Evolutionary conservation across 2,113 vertebrate genomes (phyloP).

Genomic region (Nannospalax galili): DNA sequence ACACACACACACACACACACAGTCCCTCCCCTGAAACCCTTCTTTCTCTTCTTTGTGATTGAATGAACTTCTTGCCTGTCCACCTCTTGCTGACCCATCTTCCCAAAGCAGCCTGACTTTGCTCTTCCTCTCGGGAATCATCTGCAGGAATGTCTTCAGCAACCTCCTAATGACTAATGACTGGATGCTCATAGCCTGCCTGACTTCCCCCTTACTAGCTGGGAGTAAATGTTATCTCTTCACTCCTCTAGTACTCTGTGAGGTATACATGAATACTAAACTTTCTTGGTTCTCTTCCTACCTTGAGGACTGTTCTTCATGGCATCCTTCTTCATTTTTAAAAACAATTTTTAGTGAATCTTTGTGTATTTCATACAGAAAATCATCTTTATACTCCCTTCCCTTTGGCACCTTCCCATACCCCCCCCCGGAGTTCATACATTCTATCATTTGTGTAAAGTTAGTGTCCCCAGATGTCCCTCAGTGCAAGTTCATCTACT

Average conservation of each 20-base stretch:
- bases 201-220: not conserved
- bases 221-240: not conserved
- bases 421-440: too few relatives aligned
- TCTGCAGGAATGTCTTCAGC: not conserved
- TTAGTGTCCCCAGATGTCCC: too few relatives aligned
- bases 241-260: not conserved
- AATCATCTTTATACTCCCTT: too few relatives aligned
- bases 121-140: not conserved
- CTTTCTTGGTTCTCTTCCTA: not conserved
- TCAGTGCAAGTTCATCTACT: too few relatives aligned
- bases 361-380: too few relatives aligned
- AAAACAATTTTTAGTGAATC: too few relatives aligned
- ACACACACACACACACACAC: not conserved
- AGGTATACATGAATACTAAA: not conserved
- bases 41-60: not conserved
- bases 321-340: not conserved
- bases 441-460: too few relatives aligned
- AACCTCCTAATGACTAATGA: not conserved
- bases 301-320: rapidly evolving
- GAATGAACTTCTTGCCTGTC: not conserved
- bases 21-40: not conserved
- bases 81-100: not conserved
- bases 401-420: too few relatives aligned
- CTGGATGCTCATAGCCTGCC: not conserved
- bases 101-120: not conserved